phyloP scores from a whole-genome alignment of 2,113 vertebrate species.

The Ctenomys sociabilis region DNA sequence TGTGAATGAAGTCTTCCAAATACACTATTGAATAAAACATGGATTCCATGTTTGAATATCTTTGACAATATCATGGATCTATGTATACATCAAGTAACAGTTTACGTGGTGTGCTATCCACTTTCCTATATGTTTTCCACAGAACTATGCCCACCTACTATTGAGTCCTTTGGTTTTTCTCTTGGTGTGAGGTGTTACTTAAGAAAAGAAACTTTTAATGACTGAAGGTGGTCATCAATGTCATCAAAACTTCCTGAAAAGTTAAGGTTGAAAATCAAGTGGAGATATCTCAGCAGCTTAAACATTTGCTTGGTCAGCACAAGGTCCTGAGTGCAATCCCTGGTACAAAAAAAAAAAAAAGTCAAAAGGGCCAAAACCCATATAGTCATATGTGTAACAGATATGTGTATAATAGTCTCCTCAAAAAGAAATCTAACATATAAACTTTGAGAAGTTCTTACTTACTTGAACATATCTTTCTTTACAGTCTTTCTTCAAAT shows the following conservation, averaged over 20 bases:
- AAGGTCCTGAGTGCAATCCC: no score
- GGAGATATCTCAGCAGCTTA: no score
- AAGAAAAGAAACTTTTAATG: neutral
- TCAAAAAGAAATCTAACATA: neutral
- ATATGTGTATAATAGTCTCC: neutral
- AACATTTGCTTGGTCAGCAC: no score
- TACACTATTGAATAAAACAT: neutral
- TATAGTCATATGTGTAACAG: neutral
- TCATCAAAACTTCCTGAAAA: neutral
- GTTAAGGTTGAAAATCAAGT: neutral
- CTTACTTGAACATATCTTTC: neutral
- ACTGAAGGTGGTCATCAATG: neutral
- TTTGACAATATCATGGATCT: fast-evolving
- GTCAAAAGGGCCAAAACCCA: neutral
- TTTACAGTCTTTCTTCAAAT: neutral
- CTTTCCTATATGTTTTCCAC: neutral
- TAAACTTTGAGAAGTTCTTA: neutral
- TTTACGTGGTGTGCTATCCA: fast-evolving
- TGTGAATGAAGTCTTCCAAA: neutral
- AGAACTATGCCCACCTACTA: neutral
- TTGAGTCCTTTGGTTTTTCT: neutral
- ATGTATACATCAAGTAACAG: neutral
- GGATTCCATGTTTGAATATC: neutral
- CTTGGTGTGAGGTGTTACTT: neutral
- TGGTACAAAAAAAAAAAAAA: no score